Evolutionary conservation across 2,888 invertebrate species (phyloP), one percentile per base, ranked within the genome.

Genomic region (Megamerina dolium): DNA sequence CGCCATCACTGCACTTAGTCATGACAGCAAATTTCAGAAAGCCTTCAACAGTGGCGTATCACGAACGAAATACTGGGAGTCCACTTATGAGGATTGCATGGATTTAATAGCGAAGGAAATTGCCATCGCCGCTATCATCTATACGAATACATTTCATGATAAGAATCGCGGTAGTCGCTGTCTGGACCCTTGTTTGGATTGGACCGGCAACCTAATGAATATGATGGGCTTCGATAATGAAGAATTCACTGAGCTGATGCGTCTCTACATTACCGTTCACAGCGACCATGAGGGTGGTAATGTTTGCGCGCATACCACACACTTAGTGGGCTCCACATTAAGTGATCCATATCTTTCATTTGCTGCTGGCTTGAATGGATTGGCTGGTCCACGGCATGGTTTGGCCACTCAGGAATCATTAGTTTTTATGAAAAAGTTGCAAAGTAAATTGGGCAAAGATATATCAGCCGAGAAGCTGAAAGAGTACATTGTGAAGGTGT

Each of bases 381-480:
- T 89, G 17, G 88, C 88, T 41, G 88, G 89, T 26, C 89, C 89
- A 12, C 77, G 90, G 16, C 89, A 89, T 64, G 89, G 89, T 41
- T 74, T 89, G 26, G 89, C 89, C 48, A 90, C 88, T 68, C 89
- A 90, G 74, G 86, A 86, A 75, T 92, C 93, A 35, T 77, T 97
- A 39, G 74, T 92, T 5, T 97, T 94, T 90, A 66, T 96, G 52
- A 82, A 85, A 59, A 90, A 91, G 68, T 75, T 95, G 16, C 82
- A 84, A 50, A 76, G 83, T 57, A 83, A 87, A 60, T 77, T 96
- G 30, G 55, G 88, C 29, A 82, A 86, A 57, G 82, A 81, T 63
- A 83, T 86, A 47, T 81, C 85, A 10, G 91, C 94, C 64, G 87
- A 92, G 0, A 79, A 89, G 54, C 76, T 97, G 45, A 88, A 88